Evolutionary conservation across 1,140 invertebrate genomes (phyloP), one percentile per base, ranked within the genome.

Genomic region (Orussus abietinus): DNA sequence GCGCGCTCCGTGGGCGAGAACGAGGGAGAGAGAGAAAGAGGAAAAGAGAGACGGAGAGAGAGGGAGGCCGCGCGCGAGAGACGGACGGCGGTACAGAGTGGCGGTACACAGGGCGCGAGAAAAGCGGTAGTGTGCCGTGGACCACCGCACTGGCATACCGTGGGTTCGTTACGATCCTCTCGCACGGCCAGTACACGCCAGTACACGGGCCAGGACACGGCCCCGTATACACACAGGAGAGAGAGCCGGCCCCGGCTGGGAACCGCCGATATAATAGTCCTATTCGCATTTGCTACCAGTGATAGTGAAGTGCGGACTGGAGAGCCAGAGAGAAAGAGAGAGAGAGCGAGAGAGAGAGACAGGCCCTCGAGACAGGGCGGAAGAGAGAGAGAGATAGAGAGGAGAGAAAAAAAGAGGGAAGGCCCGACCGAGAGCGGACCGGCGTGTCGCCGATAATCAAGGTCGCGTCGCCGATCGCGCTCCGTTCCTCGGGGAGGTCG

Each of bases 101-200:
- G 66, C 64, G 62, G 69, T 68, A 71, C 66, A 71, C 67, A 67
- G 70, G 70, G 67, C 69, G 69, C 67, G 68, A 73, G 70, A 72
- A 71, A 72, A 72, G 69, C 70, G 62, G 64, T 72, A 72, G 70
- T 72, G 70, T 72, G 69, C 70, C 70, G 70, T 73, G 70, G 70
- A 73, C 70, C 70, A 73, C 66, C 69, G 70, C 69, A 73, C 70
- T 71, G 70, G 70, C 67, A 70, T 73, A 71, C 69, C 66, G 69
- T 72, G 69, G n/a, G 61, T 62, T 66, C 59, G 60, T 70, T 66
- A 71, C 69, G 61, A 69, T 64, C 59, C 56, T 54, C 60, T 65
- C 57, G n/a, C n/a, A n/a, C n/a, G n/a, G n/a, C n/a, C n/a, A 57
- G 55, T 61, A 59, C 55, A 53, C 50, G 45, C 47, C 53, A 36